Evolutionary conservation across 2,113 vertebrate genomes (phyloP).

Genomic region (Datnioides undecimradiatus): DNA sequence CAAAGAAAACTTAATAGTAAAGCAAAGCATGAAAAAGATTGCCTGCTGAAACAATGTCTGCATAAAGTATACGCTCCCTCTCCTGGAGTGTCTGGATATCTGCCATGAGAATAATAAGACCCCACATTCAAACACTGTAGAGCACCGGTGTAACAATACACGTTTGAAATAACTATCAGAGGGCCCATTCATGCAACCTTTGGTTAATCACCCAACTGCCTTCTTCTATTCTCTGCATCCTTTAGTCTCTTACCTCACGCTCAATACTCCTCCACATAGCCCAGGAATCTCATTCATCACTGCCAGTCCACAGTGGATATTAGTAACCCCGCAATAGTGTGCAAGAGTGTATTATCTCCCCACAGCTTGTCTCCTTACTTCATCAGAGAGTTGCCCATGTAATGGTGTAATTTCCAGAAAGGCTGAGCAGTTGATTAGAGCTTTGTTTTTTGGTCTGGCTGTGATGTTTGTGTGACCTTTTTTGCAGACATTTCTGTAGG

Average conservation of each 20-base stretch:
- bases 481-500: constrained; percentile 16
- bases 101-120: constrained; percentile 61
- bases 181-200: constrained; percentile 65
- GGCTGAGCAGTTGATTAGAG: constrained; percentile 59
- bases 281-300: constrained; percentile 79
- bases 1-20: constrained; percentile 46
- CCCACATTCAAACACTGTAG: constrained; percentile 39
- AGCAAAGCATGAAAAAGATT: constrained; percentile 29
- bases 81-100: constrained; percentile 51
- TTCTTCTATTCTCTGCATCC: constrained; percentile 61
- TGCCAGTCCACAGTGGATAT: constrained; percentile 69
- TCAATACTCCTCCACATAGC: constrained; percentile 74
- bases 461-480: constrained; percentile 46
- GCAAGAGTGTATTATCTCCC: constrained; percentile 72
- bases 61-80: constrained; percentile 34
- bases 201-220: constrained; percentile 73
- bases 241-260: constrained; percentile 56
- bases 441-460: constrained; percentile 37
- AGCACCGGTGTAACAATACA: constrained; percentile 60
- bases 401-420: constrained; percentile 69
- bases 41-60: constrained; percentile 49
- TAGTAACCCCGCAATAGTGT: constrained; percentile 63
- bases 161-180: constrained; percentile 66
- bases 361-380: constrained; percentile 64
- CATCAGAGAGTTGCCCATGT: constrained; percentile 58